phyloP scores from a whole-genome alignment of 2,113 vertebrate species.

The Dasypus novemcinctus region DNA sequence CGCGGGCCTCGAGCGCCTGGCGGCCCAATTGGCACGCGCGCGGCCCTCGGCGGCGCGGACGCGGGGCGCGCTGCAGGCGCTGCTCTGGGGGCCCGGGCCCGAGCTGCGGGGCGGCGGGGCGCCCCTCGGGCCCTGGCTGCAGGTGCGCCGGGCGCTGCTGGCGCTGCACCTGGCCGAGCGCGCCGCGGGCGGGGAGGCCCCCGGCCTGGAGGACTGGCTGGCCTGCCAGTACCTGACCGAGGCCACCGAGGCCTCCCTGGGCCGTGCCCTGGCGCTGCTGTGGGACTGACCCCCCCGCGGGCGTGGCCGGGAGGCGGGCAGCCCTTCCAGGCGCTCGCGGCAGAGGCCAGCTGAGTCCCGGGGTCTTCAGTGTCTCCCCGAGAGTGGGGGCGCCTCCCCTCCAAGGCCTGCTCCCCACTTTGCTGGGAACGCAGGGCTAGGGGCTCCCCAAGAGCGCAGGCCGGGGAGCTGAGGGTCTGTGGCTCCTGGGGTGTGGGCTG shows the following conservation, averaged over 20 bases:
- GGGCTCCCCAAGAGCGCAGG: neutral
- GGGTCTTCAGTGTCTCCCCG: neutral
- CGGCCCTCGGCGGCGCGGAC: conserved; percentile 76
- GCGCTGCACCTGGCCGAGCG: conserved; percentile 85
- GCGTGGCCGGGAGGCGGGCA: neutral
- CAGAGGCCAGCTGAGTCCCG: neutral
- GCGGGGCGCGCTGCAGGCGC: conserved; percentile 82
- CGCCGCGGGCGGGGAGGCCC: neutral
- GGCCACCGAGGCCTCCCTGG: conserved; percentile 73
- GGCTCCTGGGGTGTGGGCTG: no score
- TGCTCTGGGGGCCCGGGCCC: conserved; percentile 88
- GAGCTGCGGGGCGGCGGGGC: conserved; percentile 74
- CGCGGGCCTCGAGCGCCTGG: neutral
- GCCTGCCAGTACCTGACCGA: conserved; percentile 86
- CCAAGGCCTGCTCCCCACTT: neutral
- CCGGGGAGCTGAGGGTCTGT: no score
- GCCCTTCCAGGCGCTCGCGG: neutral
- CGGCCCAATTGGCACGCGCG: conserved; percentile 72
- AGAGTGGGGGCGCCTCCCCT: neutral
- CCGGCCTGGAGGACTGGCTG: conserved; percentile 86
- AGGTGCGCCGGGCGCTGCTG: conserved; percentile 71
- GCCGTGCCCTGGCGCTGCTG: conserved; percentile 44
- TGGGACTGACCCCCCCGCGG: neutral
- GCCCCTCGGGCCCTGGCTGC: conserved; percentile 63
- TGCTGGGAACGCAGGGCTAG: neutral